phyloP scores from a whole-genome alignment of 2,113 vertebrate genomes.

The Malurus elegans region DNA sequence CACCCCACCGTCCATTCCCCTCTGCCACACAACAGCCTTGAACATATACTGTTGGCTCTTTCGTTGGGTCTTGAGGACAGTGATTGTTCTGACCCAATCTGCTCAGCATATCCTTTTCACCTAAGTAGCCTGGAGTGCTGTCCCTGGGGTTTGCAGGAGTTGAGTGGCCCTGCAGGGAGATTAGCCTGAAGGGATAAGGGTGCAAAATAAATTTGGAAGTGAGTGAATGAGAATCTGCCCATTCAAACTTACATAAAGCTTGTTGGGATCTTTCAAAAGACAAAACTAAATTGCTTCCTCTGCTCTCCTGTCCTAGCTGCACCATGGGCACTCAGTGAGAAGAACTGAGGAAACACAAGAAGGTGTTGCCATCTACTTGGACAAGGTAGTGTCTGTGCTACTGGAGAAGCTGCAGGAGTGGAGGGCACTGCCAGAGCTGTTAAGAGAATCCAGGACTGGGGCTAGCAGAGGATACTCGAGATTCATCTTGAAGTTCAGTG shows the following conservation, averaged over 20 bases:
- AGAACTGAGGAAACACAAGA: slow-evolving; percentile 25
- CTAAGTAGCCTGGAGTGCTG: not conserved
- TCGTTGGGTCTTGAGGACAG: not conserved
- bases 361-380: slow-evolving; percentile 57
- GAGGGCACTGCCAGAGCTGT: not conserved
- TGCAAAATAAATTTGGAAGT: not conserved
- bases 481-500: not conserved
- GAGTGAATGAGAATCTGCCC: not conserved
- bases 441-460: not conserved
- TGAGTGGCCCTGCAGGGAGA: not conserved
- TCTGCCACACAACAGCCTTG: not conserved
- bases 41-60: not conserved
- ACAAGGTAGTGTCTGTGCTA: slow-evolving; percentile 37
- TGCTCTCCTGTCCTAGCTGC: not conserved
- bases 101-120: not conserved
- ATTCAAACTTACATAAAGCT: not conserved
- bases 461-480: not conserved
- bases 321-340: slow-evolving; percentile 33
- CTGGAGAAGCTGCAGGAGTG: not conserved
- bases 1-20: not conserved
- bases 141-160: not conserved
- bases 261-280: not conserved
- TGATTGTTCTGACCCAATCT: not conserved
- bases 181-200: not conserved
- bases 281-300: not conserved